Conservation (phyloP, 2,888 invertebrate genomes). For the Tenthredo distinguenda region DNA sequence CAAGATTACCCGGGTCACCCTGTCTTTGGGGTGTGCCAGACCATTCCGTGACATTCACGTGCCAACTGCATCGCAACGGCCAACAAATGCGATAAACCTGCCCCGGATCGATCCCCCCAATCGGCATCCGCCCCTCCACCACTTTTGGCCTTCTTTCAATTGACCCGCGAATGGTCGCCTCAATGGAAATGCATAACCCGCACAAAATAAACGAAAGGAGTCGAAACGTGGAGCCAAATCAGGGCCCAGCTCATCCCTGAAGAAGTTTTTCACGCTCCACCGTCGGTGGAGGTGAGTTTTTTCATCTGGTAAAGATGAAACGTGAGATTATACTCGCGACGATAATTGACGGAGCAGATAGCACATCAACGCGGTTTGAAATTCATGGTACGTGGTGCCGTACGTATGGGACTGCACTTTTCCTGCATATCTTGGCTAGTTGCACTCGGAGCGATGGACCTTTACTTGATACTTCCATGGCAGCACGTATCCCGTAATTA, state of each 20-base stretch:
- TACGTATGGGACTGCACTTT: background rate
- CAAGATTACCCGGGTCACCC: background rate
- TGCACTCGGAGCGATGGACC: slow-evolving; percentile 39
- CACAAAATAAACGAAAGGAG: background rate
- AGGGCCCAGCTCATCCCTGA: no score
- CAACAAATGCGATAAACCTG: slow-evolving; percentile 1
- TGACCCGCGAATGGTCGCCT: slow-evolving; percentile 63
- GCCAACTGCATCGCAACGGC: background rate
- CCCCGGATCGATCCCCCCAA: background rate
- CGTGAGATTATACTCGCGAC: background rate
- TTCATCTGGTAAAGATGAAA: background rate
- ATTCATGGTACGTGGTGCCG: background rate
- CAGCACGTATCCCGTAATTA: slow-evolving; percentile 66
- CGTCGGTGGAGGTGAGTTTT: background rate
- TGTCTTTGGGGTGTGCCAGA: slow-evolving; percentile 18
- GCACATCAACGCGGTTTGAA: background rate
- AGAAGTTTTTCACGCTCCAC: no score
- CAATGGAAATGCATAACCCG: slow-evolving; percentile 54
- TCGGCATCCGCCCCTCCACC: background rate
- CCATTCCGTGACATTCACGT: slow-evolving; percentile 1
- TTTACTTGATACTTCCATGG: slow-evolving; percentile 35
- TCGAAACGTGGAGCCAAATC: no score
- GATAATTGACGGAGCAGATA: slow-evolving; percentile 15
- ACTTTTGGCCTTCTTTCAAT: slow-evolving; percentile 49
- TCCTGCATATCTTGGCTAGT: slow-evolving; percentile 19